phyloP scores from a whole-genome alignment of 2,797 vertebrate species.

The Mionectes olivaceus region DNA sequence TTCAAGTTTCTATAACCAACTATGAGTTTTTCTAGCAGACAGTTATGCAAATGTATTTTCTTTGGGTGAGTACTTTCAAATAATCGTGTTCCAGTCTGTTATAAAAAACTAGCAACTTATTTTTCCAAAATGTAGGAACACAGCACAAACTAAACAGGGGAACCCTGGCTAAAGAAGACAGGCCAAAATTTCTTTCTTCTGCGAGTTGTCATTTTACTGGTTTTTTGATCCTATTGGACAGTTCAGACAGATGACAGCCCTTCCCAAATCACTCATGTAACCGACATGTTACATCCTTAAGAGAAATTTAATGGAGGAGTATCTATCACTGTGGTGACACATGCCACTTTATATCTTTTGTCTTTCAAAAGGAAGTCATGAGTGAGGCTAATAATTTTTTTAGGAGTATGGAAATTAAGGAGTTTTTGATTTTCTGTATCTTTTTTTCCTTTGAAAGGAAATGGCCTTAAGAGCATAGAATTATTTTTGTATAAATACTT shows the following conservation, averaged over 20 bases:
- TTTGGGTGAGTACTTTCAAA: neutral
- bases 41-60: neutral
- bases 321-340: conserved; percentile 7
- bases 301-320: neutral
- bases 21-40: neutral
- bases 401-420: neutral
- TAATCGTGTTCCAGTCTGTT: neutral
- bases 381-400: neutral
- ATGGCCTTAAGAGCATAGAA: neutral
- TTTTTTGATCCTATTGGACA: neutral
- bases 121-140: neutral
- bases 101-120: neutral
- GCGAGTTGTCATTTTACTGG: neutral
- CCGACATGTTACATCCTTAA: neutral
- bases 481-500: neutral
- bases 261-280: neutral
- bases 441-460: neutral
- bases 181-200: neutral
- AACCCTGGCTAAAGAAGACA: neutral
- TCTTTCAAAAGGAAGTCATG: neutral
- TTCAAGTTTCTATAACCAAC: neutral
- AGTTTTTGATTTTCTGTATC: neutral
- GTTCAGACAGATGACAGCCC: neutral
- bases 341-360: neutral
- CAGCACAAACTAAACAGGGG: neutral